Evolutionary conservation across 2,797 vertebrate species (phyloP), one percentile per base, ranked within the genome.

Genomic region (Amblyopsis hoosieri): DNA sequence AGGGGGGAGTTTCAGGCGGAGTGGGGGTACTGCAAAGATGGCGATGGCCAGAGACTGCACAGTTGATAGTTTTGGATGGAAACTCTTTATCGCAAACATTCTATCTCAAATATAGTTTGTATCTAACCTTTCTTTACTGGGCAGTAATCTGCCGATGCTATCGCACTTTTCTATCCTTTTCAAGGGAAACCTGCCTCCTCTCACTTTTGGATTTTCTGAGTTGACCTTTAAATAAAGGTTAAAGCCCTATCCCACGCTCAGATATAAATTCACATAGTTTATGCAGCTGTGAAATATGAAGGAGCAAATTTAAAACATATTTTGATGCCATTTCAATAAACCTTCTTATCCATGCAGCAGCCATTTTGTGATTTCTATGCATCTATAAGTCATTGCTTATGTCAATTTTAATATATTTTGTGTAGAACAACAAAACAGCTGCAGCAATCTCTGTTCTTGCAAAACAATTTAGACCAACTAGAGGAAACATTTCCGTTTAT

Each of bases 91-190:
- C 51, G 23, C 37, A 71, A 71, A 56, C 61, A 57, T 76, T 81
- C 84, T 60, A 79, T 81, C 64, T 0, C 23, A 33, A 53, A 62
- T 67, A 79, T 81, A 71, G 69, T 72, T 68, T 74, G 64, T 9
- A 62, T 75, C 67, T 81, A 86, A 87, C 86, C 84, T 88, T 88
- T 87, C 86, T 80, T 76, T 83, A 72, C 58, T 57, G 78, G 69
- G 78, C 37, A 7, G 80, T 84, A 84, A 82, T 83, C 79, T 72
- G 55, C 64, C 72, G 77, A 89, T 85, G 19, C 81, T 80, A 87
- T 85, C 83, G 75, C 45, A 45, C 62, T 70, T 78, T 85, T 82
- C 56, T 77, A 67, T 47, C 19, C 42, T 5, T 11, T 42, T 19
- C 46, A 49, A 14, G 47, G 66, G 58, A 54, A 51, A 66, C 68